phyloP scores from a whole-genome alignment of 2,888 invertebrate genomes.

The Pollenia labialis region DNA sequence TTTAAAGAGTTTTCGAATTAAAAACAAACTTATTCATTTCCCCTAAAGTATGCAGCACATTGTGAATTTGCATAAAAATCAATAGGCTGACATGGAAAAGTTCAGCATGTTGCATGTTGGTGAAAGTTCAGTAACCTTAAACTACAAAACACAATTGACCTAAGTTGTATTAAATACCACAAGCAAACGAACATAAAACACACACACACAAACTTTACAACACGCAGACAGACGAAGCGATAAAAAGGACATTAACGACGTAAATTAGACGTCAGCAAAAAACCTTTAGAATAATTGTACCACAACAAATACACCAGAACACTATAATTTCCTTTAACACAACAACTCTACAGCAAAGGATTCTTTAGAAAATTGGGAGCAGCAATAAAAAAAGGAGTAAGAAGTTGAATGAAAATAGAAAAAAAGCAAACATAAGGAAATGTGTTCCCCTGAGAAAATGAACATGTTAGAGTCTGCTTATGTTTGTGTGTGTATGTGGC shows the following conservation, averaged over 20 bases:
- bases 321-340: conserved; percentile 28
- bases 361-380: conserved; percentile 1
- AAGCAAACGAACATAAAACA: neutral
- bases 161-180: conserved; percentile 55
- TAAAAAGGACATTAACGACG: conserved; percentile 70
- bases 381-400: neutral
- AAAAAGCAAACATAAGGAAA: conserved; percentile 24
- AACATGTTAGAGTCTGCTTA: conserved; percentile 13
- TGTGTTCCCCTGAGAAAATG: neutral
- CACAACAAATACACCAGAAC: conserved; percentile 33
- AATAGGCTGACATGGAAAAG: conserved; percentile 16
- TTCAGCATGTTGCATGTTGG: conserved; percentile 49
- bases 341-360: conserved; percentile 16
- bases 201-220: neutral
- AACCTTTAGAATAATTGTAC: conserved; percentile 43
- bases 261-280: conserved; percentile 65
- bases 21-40: neutral
- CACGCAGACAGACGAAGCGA: conserved; percentile 21
- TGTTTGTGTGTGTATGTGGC: neutral
- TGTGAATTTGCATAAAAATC: conserved; percentile 25
- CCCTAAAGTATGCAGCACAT: conserved; percentile 7
- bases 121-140: conserved; percentile 68
- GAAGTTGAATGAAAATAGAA: conserved; percentile 15
- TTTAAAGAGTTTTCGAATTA: conserved; percentile 6
- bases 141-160: conserved; percentile 68